Evolutionary conservation across 2,888 invertebrate species (phyloP).

Genomic region (Lithosia quadra): DNA sequence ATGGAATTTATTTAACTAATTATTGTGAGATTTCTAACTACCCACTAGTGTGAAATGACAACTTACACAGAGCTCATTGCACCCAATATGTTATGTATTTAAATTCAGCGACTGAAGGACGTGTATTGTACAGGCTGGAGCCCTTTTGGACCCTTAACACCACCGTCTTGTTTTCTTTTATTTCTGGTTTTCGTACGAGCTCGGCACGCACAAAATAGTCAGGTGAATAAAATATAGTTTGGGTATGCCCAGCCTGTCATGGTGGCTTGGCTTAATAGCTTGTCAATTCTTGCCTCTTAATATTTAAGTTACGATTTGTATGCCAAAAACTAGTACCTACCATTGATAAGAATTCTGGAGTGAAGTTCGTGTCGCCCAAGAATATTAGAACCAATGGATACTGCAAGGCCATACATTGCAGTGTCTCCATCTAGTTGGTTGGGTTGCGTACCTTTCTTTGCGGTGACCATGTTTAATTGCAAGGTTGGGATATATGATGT

Average conservation of each 20-base stretch:
- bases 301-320: not conserved
- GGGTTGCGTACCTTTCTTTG: no score
- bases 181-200: not conserved
- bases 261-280: not conserved
- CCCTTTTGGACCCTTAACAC: no score
- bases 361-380: no score
- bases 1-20: not conserved
- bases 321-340: not conserved
- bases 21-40: not conserved
- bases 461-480: no score
- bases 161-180: no score
- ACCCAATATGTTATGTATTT: not conserved
- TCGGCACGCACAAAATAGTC: not conserved
- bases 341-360: no score
- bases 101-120: not conserved
- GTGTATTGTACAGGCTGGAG: not conserved
- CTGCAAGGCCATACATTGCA: no score
- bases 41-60: not conserved
- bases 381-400: no score
- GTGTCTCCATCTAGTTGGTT: no score
- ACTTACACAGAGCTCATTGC: not conserved
- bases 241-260: not conserved
- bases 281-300: not conserved
- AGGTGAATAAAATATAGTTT: not conserved
- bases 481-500: no score